Evolutionary conservation across 2,113 vertebrate genomes (phyloP).

Genomic region (Chitala chitala): DNA sequence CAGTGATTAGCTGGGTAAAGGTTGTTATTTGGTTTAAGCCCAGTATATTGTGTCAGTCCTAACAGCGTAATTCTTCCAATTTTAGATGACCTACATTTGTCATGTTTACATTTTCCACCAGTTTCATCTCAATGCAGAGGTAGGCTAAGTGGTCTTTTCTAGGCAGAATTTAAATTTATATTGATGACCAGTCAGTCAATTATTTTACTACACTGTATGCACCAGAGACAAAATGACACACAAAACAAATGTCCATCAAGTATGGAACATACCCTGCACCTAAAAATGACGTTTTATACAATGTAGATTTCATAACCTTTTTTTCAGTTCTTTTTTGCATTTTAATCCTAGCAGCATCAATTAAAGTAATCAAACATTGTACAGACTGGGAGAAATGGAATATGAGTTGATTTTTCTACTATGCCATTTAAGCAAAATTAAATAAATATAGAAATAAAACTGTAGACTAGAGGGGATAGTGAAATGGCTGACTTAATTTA

Average conservation of each 20-base stretch:
- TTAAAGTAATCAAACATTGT: neutral
- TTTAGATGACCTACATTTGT: neutral
- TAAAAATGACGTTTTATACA: too few relatives aligned
- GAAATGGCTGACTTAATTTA: conserved; percentile 24
- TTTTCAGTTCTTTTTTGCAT: conserved; percentile 26
- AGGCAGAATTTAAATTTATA: neutral
- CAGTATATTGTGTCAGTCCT: neutral
- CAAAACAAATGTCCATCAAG: neutral
- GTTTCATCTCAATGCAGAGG: neutral
- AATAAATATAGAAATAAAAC: conserved; percentile 1
- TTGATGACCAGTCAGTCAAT: neutral
- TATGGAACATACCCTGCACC: too few relatives aligned
- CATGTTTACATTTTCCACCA: neutral
- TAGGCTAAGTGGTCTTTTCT: neutral
- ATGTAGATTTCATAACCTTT: too few relatives aligned
- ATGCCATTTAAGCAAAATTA: conserved; percentile 24
- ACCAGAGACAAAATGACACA: neutral
- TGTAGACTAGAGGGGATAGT: neutral
- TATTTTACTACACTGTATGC: neutral
- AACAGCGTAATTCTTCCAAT: conserved; percentile 18
- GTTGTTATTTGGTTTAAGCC: conserved; percentile 6
- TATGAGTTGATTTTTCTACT: conserved; percentile 9
- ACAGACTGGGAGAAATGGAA: conserved; percentile 27
- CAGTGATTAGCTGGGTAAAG: conserved; percentile 9
- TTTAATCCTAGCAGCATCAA: conserved; percentile 17